Conservation (phyloP, 2,888 invertebrate species). For the Xanthia icteritia region DNA sequence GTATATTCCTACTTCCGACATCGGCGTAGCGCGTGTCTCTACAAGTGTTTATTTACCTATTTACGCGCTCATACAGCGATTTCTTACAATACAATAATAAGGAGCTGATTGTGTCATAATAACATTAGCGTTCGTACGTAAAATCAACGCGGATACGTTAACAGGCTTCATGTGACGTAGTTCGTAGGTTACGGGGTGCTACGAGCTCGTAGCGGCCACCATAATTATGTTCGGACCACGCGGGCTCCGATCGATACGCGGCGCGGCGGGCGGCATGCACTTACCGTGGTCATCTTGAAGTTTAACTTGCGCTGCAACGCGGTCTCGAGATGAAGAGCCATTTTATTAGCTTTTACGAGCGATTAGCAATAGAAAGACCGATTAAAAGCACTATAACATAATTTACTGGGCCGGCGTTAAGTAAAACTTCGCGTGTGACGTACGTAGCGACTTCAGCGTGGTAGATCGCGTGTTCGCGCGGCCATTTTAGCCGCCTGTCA, state of each 20-base stretch:
- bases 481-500: conserved; percentile 89
- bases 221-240: conserved; percentile 89
- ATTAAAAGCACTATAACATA: conserved; percentile 85
- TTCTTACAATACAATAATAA: conserved; percentile 67
- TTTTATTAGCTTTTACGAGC: conserved; percentile 73
- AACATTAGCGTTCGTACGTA: conserved; percentile 68
- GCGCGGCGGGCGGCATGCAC: conserved; percentile 84
- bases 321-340: conserved; percentile 89
- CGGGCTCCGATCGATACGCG: conserved; percentile 85
- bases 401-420: conserved; percentile 79
- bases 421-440: conserved; percentile 85
- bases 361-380: conserved; percentile 73
- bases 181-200: conserved; percentile 76
- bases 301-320: conserved; percentile 89
- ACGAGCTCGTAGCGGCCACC: conserved; percentile 84
- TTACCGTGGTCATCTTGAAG: conserved; percentile 90
- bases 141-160: conserved; percentile 67
- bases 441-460: conserved; percentile 84
- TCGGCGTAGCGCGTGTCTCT: conserved; percentile 73
- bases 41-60: conserved; percentile 88
- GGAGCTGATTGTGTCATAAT: conserved; percentile 67
- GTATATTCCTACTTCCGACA: conserved; percentile 20
- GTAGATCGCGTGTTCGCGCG: conserved; percentile 88
- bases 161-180: conserved; percentile 72
- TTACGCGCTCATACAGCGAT: conserved; percentile 64